These are phyloP conservation scores for Chinchilla lanigera DNA, from an alignment of 2,113 vertebrate species.

Conservation along the genomic window DNA sequence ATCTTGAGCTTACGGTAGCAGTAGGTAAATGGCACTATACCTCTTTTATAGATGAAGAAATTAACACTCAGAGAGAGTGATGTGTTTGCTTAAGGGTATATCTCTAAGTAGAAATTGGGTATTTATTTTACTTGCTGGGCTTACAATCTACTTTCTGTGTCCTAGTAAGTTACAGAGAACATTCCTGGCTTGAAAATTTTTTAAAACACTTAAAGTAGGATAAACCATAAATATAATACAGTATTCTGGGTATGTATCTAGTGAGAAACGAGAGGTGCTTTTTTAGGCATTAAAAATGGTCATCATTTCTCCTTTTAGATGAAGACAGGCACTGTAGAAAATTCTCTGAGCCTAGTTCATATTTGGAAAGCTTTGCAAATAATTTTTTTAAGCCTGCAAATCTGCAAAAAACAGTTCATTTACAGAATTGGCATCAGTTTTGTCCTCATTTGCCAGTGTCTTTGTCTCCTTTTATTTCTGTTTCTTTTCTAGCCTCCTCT, in stretches of 20 bases:
- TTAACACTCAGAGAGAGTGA: not conserved
- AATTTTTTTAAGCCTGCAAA: conserved; percentile 52
- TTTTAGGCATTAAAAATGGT: conserved; percentile 68
- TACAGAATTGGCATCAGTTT: conserved; percentile 55
- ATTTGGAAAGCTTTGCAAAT: conserved; percentile 74
- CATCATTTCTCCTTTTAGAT: conserved; percentile 64
- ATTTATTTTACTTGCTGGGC: not conserved
- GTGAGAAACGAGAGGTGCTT: conserved; percentile 51
- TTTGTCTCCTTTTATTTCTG: not conserved
- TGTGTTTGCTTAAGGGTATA: not conserved
- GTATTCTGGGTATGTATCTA: conserved; percentile 52
- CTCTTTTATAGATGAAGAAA: not conserved
- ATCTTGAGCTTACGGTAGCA: not conserved
- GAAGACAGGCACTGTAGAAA: conserved; percentile 62
- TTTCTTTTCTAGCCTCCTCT: not conserved
- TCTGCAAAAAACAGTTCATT: conserved; percentile 63
- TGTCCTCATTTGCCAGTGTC: conserved; percentile 48
- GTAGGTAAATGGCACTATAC: not conserved
- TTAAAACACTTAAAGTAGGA: conserved; percentile 54
- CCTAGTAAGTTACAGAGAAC: conserved; percentile 47
- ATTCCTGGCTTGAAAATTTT: not conserved
- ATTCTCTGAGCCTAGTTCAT: conserved; percentile 41
- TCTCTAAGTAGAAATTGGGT: not conserved
- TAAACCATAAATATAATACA: conserved; percentile 61
- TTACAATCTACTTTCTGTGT: conserved; percentile 30